Conservation (phyloP, 2,797 vertebrate genomes). For the Mormyrops attenuatus region DNA sequence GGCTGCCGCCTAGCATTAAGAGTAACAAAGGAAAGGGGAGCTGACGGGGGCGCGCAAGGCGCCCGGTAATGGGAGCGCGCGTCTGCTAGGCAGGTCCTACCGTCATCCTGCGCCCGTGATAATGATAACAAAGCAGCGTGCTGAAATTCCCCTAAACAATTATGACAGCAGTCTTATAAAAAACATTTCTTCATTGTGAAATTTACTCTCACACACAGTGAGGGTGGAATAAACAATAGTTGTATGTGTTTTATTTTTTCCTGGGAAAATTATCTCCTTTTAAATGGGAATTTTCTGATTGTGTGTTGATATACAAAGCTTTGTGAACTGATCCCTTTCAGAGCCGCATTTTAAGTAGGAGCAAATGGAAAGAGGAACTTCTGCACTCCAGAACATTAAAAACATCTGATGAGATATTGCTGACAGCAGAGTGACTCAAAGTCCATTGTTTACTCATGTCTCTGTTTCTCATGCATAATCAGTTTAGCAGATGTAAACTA, state of each 20-base stretch:
- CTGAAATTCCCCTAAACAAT: slow-evolving; percentile 63
- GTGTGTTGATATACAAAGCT: slow-evolving; percentile 22
- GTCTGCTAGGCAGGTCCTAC: neutral
- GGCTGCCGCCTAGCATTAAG: slow-evolving; percentile 2
- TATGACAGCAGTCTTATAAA: slow-evolving; percentile 35
- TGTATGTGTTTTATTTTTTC: neutral
- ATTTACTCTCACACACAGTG: neutral
- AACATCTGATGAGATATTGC: slow-evolving; percentile 70
- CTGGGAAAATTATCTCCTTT: neutral
- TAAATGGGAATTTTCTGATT: neutral
- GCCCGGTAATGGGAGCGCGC: neutral
- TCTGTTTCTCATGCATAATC: slow-evolving; percentile 46
- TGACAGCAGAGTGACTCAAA: slow-evolving; percentile 57
- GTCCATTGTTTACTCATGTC: slow-evolving; percentile 62
- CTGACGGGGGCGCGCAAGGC: neutral
- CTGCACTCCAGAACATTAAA: slow-evolving; percentile 66
- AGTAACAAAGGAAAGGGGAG: neutral
- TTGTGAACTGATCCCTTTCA: slow-evolving; percentile 67
- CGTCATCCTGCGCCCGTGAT: neutral
- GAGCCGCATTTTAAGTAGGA: slow-evolving; percentile 67
- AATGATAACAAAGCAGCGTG: slow-evolving; percentile 27
- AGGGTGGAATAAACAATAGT: slow-evolving; percentile 1
- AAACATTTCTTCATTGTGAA: slow-evolving; percentile 5
- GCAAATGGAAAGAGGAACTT: slow-evolving; percentile 67
- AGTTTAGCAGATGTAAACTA: slow-evolving; percentile 11